phyloP scores from a whole-genome alignment of 2,888 invertebrate species.

The Nomada ruficornis region DNA sequence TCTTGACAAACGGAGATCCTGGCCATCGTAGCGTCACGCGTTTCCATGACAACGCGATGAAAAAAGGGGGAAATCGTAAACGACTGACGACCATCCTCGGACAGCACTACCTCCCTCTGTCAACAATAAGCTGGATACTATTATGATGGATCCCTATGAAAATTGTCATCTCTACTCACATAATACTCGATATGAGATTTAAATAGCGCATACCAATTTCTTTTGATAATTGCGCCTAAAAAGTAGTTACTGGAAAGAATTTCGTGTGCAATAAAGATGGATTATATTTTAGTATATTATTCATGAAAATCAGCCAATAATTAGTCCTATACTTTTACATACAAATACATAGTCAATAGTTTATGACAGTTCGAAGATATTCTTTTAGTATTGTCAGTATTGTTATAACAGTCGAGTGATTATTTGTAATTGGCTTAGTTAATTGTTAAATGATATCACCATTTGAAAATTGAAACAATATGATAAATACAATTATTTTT shows the following conservation, averaged over 20 bases:
- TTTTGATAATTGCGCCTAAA: neutral
- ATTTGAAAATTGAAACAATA: constrained; percentile 39
- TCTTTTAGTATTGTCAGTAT: constrained; percentile 11
- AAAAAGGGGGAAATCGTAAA: too few species aligned
- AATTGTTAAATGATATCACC: constrained; percentile 14
- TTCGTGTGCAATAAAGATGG: neutral
- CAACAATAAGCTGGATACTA: constrained; percentile 10
- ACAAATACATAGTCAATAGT: constrained; percentile 39
- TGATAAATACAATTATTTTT: constrained; percentile 48
- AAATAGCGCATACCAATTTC: neutral
- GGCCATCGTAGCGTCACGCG: too few species aligned
- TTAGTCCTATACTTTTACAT: constrained; percentile 31
- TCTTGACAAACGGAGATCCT: too few species aligned
- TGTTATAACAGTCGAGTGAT: neutral
- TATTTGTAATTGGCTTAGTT: constrained; percentile 31
- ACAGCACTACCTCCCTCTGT: too few species aligned
- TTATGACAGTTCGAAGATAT: constrained; percentile 35
- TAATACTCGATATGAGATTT: too few species aligned
- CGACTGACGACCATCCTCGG: too few species aligned
- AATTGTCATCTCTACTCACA: neutral
- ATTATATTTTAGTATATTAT: neutral
- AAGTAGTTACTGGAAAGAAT: neutral
- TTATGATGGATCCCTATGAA: constrained; percentile 36
- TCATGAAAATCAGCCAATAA: constrained; percentile 31
- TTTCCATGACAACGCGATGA: too few species aligned